These are phyloP conservation scores for Pluvianellus socialis DNA, from an alignment of 2,113 vertebrate species.

Conservation along the genomic window DNA sequence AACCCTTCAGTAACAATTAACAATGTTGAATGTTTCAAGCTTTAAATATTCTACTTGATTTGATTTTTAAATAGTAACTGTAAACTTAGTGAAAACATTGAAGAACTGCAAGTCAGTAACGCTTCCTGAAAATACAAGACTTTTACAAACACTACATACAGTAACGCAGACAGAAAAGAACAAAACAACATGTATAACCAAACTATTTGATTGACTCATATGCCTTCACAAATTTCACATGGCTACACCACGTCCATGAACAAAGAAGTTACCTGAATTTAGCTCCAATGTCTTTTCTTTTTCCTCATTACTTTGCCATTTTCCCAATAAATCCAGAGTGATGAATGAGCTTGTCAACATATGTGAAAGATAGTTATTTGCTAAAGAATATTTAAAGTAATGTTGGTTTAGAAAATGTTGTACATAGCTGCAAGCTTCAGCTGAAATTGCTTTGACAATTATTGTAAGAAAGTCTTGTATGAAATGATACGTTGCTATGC, in stretches of 20 bases:
- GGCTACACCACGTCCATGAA: not conserved
- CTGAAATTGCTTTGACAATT: not conserved
- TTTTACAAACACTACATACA: not conserved
- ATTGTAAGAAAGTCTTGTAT: not conserved
- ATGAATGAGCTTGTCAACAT: not conserved
- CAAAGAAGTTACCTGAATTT: not conserved
- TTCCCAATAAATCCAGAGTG: not conserved
- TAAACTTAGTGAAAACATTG: not conserved
- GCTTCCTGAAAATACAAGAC: not conserved
- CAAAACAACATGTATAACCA: not conserved
- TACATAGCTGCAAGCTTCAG: not conserved
- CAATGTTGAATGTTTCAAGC: not conserved
- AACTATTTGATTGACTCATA: not conserved
- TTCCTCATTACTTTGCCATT: not conserved
- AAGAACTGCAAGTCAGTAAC: not conserved
- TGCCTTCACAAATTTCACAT: not conserved
- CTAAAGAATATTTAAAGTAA: not conserved
- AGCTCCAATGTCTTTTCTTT: not conserved
- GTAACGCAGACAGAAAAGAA: not conserved
- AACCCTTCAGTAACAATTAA: not conserved
- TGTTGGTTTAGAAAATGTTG: not conserved
- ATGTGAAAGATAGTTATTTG: not conserved
- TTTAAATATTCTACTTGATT: not conserved
- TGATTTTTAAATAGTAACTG: not conserved
- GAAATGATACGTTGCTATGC: not conserved